Evolutionary conservation across 2,797 vertebrate species (phyloP).

Genomic region (Phoebastria nigripes): DNA sequence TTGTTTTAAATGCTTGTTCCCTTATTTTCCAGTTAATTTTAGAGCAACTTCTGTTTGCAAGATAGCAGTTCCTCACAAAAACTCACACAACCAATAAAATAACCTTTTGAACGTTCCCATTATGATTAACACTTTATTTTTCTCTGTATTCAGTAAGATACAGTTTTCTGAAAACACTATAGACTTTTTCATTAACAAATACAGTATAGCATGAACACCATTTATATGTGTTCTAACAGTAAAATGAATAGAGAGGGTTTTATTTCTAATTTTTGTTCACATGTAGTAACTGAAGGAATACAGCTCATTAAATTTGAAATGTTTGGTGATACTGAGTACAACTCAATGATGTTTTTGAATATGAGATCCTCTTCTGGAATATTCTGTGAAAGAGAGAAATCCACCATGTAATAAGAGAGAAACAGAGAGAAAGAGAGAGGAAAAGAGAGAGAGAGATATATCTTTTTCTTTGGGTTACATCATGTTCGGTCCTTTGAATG

Average conservation of each 20-base stretch:
- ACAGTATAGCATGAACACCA: background rate
- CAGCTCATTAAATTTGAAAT: background rate
- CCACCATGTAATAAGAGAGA: background rate
- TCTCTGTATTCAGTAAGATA: background rate
- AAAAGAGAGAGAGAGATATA: background rate
- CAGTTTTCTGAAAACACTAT: background rate
- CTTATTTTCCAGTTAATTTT: background rate
- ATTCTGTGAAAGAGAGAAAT: background rate
- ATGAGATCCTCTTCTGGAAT: background rate
- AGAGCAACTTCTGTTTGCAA: background rate
- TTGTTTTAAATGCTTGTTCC: background rate
- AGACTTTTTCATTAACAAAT: background rate
- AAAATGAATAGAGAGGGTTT: background rate
- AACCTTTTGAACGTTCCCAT: background rate
- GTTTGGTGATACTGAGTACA: background rate
- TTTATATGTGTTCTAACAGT: background rate
- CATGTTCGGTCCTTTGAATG: background rate
- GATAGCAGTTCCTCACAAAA: background rate
- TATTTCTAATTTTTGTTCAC: background rate
- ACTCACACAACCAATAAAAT: background rate
- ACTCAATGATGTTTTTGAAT: background rate
- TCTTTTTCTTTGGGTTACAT: background rate
- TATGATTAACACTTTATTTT: background rate
- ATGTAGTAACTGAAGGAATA: background rate
- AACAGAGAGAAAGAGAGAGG: background rate